Percentiles rank a stretch among this genome's conserved stretches.
Conservation (phyloP, 2,888 invertebrate genomes). For the Leucozona laternaria region DNA sequence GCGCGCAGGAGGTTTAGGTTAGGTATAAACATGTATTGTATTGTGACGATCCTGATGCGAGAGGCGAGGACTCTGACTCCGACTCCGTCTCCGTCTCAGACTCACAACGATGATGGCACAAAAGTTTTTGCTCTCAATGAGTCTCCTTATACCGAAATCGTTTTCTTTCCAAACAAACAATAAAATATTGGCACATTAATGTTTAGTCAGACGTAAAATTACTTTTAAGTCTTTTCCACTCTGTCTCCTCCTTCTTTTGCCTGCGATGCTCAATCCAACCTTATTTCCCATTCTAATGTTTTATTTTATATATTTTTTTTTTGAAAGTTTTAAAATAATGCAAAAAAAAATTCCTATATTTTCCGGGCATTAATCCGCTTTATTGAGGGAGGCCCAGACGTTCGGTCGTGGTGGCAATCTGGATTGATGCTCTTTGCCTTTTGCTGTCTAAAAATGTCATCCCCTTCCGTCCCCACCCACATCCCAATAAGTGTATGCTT, state of each 20-base stretch:
- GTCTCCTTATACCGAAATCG: slow-evolving; percentile 68
- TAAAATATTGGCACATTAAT: slow-evolving; percentile 84
- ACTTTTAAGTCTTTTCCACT: slow-evolving; percentile 82
- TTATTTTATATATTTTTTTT: slow-evolving; percentile 24
- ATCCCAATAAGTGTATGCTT: neutral
- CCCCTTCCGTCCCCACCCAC: slow-evolving; percentile 12
- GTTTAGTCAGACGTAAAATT: slow-evolving; percentile 84
- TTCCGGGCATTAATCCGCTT: slow-evolving; percentile 78
- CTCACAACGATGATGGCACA: slow-evolving; percentile 33
- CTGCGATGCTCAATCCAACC: neutral
- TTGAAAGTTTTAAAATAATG: slow-evolving; percentile 79
- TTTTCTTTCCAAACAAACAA: slow-evolving; percentile 79
- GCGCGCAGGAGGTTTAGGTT: neutral
- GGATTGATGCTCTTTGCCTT: slow-evolving; percentile 78
- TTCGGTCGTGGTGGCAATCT: slow-evolving; percentile 77
- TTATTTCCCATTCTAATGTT: slow-evolving; percentile 11
- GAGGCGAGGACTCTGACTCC: too few relatives aligned
- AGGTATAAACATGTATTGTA: neutral
- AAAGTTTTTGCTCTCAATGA: slow-evolving; percentile 58
- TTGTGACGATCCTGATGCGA: slow-evolving; percentile 33
- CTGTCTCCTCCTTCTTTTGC: slow-evolving; percentile 24
- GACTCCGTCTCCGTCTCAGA: too few relatives aligned
- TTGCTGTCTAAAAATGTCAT: slow-evolving; percentile 50
- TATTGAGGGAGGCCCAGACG: slow-evolving; percentile 76
- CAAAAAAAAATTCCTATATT: slow-evolving; percentile 77